phyloP scores from a whole-genome alignment of 2,113 vertebrate species.

The Alectura lathami region DNA sequence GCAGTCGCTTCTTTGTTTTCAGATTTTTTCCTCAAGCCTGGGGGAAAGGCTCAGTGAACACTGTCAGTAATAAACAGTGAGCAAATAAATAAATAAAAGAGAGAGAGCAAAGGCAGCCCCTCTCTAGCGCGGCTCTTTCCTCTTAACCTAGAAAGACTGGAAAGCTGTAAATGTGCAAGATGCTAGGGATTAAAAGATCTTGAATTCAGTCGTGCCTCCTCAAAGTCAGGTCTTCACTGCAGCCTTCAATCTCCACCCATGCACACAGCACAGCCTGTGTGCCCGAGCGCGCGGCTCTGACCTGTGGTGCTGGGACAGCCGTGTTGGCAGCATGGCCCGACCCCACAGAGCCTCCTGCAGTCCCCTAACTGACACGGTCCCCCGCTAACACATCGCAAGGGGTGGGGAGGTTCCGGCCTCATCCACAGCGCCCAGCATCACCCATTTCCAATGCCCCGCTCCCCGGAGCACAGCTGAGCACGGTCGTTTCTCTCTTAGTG shows the following conservation, averaged over 20 bases:
- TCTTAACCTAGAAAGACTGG: background rate
- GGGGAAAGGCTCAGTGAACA: background rate
- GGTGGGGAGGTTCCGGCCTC: background rate
- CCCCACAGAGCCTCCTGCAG: background rate
- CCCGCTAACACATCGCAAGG: accelerated
- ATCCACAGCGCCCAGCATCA: accelerated
- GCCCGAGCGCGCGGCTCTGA: accelerated
- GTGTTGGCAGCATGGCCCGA: accelerated
- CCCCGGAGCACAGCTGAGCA: background rate
- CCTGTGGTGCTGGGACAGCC: background rate
- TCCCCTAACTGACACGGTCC: too few relatives aligned
- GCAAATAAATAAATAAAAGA: too few relatives aligned
- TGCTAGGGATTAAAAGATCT: background rate
- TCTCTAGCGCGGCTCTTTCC: background rate
- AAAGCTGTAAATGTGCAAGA: background rate
- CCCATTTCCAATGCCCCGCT: accelerated
- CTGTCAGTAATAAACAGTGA: background rate
- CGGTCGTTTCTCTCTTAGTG: constrained; percentile 73
- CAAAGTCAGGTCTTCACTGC: background rate
- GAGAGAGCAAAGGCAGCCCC: background rate
- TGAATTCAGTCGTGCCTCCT: background rate
- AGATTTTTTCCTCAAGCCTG: background rate
- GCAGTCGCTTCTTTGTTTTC: background rate
- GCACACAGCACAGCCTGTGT: accelerated
- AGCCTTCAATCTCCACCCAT: background rate